These are phyloP conservation scores for Hydroisotoma schaefferi DNA, from an alignment of 2,888 invertebrate genomes.

Conservation along the genomic window DNA sequence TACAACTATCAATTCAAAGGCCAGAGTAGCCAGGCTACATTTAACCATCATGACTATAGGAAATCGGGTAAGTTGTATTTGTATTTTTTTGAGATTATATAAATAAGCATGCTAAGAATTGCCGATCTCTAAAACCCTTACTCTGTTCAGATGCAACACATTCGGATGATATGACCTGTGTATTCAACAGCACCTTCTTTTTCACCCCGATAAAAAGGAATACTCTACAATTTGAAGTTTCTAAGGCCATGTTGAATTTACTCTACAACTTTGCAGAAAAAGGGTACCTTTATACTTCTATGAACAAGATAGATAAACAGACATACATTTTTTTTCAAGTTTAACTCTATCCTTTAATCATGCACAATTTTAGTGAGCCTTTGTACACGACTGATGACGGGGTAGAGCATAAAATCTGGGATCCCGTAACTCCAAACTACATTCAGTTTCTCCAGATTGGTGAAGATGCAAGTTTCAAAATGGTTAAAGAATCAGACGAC, in stretches of 20 bases:
- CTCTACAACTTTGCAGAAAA: constrained; percentile 24
- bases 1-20: constrained; percentile 25
- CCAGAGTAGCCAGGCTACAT: constrained; percentile 8
- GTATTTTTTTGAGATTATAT: background rate
- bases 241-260: constrained; percentile 13
- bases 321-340: too few relatives aligned
- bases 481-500: constrained; percentile 17
- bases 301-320: too few relatives aligned
- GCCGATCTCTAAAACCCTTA: background rate
- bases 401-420: constrained; percentile 18
- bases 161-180: constrained; percentile 25
- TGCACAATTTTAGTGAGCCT: constrained; percentile 18
- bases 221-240: constrained; percentile 15
- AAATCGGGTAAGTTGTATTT: constrained; percentile 16
- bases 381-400: constrained; percentile 18
- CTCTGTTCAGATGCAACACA: background rate
- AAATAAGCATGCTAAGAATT: background rate
- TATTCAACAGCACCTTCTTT: constrained; percentile 27
- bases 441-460: constrained; percentile 21
- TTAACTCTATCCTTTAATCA: too few relatives aligned
- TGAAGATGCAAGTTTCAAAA: constrained; percentile 16
- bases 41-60: constrained; percentile 2
- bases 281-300: too few relatives aligned
- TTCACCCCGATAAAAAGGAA: constrained; percentile 14
- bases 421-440: constrained; percentile 15